Conservation (phyloP, 2,113 vertebrate species). For the Callochromis pleurospilus region DNA sequence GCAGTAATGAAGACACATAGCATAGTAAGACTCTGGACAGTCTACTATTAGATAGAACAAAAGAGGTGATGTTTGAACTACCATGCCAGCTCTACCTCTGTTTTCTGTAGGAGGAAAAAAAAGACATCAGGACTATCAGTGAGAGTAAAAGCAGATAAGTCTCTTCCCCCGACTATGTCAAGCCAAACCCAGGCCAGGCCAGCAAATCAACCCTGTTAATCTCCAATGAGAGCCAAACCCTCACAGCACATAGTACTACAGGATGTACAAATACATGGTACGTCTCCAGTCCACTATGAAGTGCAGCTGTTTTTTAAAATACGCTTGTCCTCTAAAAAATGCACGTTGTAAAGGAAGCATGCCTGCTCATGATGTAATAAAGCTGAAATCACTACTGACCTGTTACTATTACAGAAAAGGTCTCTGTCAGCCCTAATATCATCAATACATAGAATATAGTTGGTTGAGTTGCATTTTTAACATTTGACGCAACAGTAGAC, state of each 20-base stretch:
- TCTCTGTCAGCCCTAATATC: slow-evolving; percentile 32
- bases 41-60: background rate
- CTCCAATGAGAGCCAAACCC: background rate
- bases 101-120: background rate
- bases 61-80: background rate
- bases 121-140: background rate
- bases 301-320: background rate
- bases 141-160: slow-evolving; percentile 40
- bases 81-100: background rate
- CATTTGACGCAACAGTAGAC: background rate
- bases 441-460: background rate
- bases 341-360: background rate
- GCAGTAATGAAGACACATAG: background rate
- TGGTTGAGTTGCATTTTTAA: background rate
- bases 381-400: slow-evolving; percentile 3
- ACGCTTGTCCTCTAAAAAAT: background rate
- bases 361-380: background rate
- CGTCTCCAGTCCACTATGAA: background rate
- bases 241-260: background rate
- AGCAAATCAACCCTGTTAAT: slow-evolving; percentile 45
- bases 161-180: background rate
- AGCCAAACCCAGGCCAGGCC: background rate
- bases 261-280: background rate
- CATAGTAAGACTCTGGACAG: background rate
- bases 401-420: slow-evolving; percentile 16